Percentiles rank a stretch among this genome's conserved stretches.
Conservation (phyloP, 1,140 invertebrate genomes). For the Steinernema khuongi region DNA sequence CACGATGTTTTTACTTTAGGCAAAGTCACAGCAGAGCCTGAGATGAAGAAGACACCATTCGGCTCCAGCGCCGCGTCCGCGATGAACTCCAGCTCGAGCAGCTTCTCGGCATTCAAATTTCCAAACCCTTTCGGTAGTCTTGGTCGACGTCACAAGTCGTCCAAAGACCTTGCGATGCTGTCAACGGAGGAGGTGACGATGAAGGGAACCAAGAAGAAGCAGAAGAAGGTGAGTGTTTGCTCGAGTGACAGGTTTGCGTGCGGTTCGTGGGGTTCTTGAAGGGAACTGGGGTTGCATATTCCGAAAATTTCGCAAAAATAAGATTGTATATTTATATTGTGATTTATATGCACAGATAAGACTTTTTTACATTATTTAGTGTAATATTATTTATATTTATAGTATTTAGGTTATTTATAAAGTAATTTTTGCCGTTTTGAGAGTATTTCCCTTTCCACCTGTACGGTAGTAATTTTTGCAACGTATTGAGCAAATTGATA, state of each 20-base stretch:
- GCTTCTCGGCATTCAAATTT: neutral
- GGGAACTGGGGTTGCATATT: too few relatives aligned
- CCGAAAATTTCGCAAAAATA: too few relatives aligned
- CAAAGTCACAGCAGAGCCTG: neutral
- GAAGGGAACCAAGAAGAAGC: neutral
- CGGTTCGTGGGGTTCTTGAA: neutral
- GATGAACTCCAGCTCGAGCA: neutral
- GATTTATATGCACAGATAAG: too few relatives aligned
- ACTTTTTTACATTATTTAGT: too few relatives aligned
- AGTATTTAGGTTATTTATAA: too few relatives aligned
- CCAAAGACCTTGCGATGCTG: neutral
- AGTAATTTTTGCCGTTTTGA: too few relatives aligned
- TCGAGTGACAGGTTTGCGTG: neutral
- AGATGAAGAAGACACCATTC: constrained; percentile 3
- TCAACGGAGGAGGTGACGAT: neutral
- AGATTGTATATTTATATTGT: too few relatives aligned
- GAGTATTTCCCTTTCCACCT: too few relatives aligned
- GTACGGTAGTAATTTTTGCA: too few relatives aligned
- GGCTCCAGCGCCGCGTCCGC: neutral
- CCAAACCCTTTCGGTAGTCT: neutral
- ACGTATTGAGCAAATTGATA: too few relatives aligned
- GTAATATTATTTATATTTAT: too few relatives aligned
- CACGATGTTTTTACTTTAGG: neutral
- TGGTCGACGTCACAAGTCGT: constrained; percentile 1
- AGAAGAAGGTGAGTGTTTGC: constrained; percentile 12